Percentiles rank a stretch among this genome's conserved stretches.
These are phyloP conservation scores for Apotomis capreana DNA, from an alignment of 2,888 invertebrate species.

Conservation along the genomic window DNA sequence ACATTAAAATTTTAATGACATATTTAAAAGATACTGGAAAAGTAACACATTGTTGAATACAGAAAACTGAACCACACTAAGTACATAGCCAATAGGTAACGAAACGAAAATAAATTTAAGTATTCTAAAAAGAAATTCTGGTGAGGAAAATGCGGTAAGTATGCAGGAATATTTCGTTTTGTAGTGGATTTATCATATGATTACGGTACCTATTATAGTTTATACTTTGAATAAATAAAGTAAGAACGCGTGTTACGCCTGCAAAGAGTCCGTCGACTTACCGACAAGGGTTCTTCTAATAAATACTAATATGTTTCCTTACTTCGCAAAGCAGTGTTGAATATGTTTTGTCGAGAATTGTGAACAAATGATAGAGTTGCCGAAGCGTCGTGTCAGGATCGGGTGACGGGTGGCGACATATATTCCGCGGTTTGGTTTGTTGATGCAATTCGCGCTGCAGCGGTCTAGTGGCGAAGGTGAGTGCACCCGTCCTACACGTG, in stretches of 20 bases:
- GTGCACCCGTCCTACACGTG: constrained; percentile 61
- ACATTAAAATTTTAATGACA: no score
- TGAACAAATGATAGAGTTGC: background rate
- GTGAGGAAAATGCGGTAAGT: no score
- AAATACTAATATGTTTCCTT: background rate
- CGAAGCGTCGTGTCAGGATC: constrained; percentile 1
- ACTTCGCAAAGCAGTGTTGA: constrained; percentile 39
- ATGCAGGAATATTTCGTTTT: no score
- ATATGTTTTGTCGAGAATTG: background rate
- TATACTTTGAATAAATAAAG: no score
- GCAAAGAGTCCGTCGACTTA: background rate
- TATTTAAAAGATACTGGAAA: no score
- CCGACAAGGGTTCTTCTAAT: background rate
- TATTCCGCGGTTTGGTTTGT: constrained; percentile 43
- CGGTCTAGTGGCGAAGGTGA: constrained; percentile 50
- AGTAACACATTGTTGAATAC: no score
- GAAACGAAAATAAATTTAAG: no score
- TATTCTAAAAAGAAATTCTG: no score
- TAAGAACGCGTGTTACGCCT: background rate
- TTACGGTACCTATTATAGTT: no score
- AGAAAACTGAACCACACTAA: no score
- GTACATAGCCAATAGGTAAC: no score
- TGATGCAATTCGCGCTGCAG: constrained; percentile 51
- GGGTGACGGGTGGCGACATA: constrained; percentile 18
- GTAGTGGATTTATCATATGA: no score